These are phyloP conservation scores for Coracias cyanogaster DNA, from an alignment of 2,797 vertebrate species.

Conservation along the genomic window DNA sequence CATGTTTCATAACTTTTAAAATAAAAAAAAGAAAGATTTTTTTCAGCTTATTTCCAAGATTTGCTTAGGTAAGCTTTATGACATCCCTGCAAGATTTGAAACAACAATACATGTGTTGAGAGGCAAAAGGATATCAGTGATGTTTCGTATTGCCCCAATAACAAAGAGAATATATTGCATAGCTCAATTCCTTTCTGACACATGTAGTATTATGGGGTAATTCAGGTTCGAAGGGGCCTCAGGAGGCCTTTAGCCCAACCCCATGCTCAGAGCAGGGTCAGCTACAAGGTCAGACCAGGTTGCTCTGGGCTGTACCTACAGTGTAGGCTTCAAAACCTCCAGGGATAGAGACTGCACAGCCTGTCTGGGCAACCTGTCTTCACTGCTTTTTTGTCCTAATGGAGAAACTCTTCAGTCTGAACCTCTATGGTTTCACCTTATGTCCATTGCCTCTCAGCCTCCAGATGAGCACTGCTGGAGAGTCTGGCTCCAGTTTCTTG, in stretches of 20 bases:
- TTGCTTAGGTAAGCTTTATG: background rate
- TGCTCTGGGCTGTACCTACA: background rate
- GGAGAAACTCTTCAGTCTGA: background rate
- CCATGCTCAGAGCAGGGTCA: background rate
- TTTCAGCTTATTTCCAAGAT: background rate
- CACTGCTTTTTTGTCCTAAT: background rate
- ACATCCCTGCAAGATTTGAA: background rate
- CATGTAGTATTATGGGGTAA: background rate
- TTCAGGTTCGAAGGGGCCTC: background rate
- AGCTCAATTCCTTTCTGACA: background rate
- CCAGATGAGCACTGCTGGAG: accelerated
- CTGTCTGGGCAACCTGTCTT: background rate
- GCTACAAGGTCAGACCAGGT: background rate
- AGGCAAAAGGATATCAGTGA: background rate
- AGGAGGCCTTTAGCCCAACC: background rate
- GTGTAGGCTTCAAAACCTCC: background rate
- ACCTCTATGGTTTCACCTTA: background rate
- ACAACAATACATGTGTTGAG: background rate
- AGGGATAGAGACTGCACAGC: background rate
- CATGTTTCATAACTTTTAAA: constrained; percentile 56
- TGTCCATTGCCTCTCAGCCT: background rate
- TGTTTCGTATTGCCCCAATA: background rate
- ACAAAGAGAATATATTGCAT: background rate
- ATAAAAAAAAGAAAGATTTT: background rate
- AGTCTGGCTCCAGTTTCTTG: background rate